Conservation (phyloP, 2,888 invertebrate species). For the Drosophila buzzatii region DNA sequence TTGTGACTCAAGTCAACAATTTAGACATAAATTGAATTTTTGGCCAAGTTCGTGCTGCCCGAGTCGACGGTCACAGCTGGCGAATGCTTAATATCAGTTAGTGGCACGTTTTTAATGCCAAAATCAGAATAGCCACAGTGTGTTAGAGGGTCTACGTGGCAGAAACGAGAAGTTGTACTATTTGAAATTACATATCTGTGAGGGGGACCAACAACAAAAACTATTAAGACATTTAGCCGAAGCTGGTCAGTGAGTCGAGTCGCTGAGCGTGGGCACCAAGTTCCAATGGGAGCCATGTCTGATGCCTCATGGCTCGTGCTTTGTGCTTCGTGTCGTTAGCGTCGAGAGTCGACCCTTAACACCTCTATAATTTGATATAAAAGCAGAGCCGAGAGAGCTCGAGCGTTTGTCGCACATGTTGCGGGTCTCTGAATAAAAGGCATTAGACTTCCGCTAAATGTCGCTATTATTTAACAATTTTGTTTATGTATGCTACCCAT, state of each 20-base stretch:
- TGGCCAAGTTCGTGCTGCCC: neutral
- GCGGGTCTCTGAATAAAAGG: constrained; percentile 53
- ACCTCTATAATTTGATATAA: constrained; percentile 66
- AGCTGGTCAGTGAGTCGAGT: neutral
- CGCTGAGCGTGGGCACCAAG: neutral
- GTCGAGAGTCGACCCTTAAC: constrained; percentile 33
- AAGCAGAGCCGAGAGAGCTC: constrained; percentile 38
- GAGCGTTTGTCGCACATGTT: constrained; percentile 77
- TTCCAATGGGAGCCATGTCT: constrained; percentile 5
- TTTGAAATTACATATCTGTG: constrained; percentile 5
- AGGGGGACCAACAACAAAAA: neutral
- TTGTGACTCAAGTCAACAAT: neutral
- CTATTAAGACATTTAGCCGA: constrained; percentile 66
- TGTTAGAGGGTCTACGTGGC: constrained; percentile 42
- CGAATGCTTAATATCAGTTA: constrained; percentile 56
- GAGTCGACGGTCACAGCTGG: constrained; percentile 45
- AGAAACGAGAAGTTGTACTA: constrained; percentile 12
- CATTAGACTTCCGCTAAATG: constrained; percentile 75
- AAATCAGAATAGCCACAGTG: constrained; percentile 43
- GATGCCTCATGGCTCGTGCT: constrained; percentile 2
- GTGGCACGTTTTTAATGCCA: constrained; percentile 60
- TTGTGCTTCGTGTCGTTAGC: constrained; percentile 14
- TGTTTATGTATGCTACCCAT: constrained; percentile 66
- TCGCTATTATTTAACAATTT: constrained; percentile 79
- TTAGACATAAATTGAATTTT: neutral